Evolutionary conservation across 2,888 invertebrate genomes (phyloP).

Genomic region (Fragum whitleyi): DNA sequence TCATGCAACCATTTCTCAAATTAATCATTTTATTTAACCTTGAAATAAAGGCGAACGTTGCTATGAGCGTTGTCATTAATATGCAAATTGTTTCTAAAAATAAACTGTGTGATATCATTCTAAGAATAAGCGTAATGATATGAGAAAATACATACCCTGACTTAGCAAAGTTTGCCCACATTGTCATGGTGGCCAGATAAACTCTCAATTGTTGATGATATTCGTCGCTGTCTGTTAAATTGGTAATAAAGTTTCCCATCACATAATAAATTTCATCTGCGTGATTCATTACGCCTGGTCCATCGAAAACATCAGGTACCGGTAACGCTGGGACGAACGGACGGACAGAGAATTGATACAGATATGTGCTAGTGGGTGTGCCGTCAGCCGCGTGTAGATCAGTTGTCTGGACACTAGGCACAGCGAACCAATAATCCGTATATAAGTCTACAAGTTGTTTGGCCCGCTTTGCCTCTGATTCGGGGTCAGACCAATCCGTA

Average conservation of each 20-base stretch:
- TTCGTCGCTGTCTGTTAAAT: neutral
- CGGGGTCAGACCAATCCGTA: conserved; percentile 28
- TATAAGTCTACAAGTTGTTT: neutral
- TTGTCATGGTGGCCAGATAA: neutral
- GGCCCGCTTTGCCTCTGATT: neutral
- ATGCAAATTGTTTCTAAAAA: too few species aligned
- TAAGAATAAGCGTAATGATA: too few species aligned
- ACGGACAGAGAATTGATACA: conserved; percentile 11
- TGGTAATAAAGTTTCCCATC: neutral
- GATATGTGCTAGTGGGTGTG: neutral
- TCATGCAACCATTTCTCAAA: too few species aligned
- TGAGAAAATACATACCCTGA: conserved; percentile 15
- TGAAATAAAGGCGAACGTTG: too few species aligned
- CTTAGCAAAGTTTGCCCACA: conserved; percentile 26
- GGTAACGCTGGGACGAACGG: neutral
- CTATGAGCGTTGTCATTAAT: too few species aligned
- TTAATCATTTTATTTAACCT: too few species aligned
- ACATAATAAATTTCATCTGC: neutral
- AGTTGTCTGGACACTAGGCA: neutral
- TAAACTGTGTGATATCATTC: too few species aligned
- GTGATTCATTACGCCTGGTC: conserved; percentile 2
- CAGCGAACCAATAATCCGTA: neutral
- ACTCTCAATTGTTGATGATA: neutral
- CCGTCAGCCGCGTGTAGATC: neutral
- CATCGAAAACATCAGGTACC: neutral